Percentiles rank a stretch among this genome's conserved stretches.
These are phyloP conservation scores for Aplochiton taeniatus DNA, from an alignment of 2,797 vertebrate species.

Conservation along the genomic window DNA sequence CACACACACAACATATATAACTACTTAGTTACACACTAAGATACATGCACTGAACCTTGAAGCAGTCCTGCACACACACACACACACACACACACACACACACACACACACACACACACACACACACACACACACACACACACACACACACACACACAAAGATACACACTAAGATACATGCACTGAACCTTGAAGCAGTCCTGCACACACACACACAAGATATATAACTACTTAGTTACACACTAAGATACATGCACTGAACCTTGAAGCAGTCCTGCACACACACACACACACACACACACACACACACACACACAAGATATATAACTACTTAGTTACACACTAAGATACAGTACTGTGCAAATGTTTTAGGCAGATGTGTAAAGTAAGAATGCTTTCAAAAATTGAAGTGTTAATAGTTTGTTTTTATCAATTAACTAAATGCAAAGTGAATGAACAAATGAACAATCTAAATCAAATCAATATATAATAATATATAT, in stretches of 20 bases:
- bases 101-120: too few species aligned
- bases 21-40: constrained; percentile 59
- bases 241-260: constrained; percentile 78
- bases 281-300: constrained; percentile 10
- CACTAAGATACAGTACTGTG: background rate
- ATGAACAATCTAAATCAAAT: too few species aligned
- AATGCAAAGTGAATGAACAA: too few species aligned
- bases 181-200: constrained; percentile 79
- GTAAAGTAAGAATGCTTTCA: too few species aligned
- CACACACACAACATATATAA: background rate
- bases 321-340: background rate
- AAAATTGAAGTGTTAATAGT: too few species aligned
- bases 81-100: too few species aligned
- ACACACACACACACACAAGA: too few species aligned
- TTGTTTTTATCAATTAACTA: too few species aligned
- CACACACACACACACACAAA: background rate
- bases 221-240: background rate
- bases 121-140: background rate
- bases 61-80: constrained; percentile 70
- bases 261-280: constrained; percentile 76
- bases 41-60: constrained; percentile 75
- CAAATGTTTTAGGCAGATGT: too few species aligned
- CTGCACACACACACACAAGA: constrained; percentile 56
- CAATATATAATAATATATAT: too few species aligned
- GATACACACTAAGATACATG: constrained; percentile 46